A percentile compares a stretch with the other conserved stretches of the same genome.
phyloP scores from a whole-genome alignment of 1,140 invertebrate genomes.

The Penaeus indicus region DNA sequence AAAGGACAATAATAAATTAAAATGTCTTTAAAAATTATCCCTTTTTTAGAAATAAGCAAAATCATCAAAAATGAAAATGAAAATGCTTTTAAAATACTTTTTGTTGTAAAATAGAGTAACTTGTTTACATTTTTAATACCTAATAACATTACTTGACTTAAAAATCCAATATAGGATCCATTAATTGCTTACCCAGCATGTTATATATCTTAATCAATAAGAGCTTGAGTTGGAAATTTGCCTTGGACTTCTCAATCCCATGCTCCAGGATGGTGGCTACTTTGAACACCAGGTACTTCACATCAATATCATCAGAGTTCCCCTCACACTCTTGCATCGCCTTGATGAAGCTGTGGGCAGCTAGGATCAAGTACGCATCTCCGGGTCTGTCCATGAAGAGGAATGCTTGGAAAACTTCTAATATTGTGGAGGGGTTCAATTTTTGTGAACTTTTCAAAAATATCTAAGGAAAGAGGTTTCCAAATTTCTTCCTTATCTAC shows the following conservation, averaged over 20 bases:
- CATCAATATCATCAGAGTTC: background rate
- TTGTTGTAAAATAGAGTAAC: background rate
- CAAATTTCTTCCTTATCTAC: background rate
- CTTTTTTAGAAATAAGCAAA: background rate
- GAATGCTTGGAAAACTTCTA: background rate
- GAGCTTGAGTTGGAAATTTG: slow-evolving; percentile 64
- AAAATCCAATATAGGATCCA: background rate
- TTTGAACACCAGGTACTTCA: slow-evolving; percentile 25
- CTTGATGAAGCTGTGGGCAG: slow-evolving; percentile 46
- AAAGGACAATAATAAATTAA: no score
- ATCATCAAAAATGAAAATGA: background rate
- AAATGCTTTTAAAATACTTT: background rate
- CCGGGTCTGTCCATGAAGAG: slow-evolving; percentile 13
- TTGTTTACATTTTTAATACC: background rate
- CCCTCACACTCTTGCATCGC: slow-evolving; percentile 17
- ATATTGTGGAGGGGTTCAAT: background rate
- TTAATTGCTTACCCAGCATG: slow-evolving; percentile 56
- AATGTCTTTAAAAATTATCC: background rate
- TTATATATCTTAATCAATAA: slow-evolving; percentile 64
- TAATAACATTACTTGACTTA: background rate
- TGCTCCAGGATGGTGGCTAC: slow-evolving; percentile 58
- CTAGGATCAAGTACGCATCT: slow-evolving; percentile 57
- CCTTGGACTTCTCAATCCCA: slow-evolving; percentile 54
- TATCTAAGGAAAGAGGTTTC: background rate
- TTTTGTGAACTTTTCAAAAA: no score